Evolutionary conservation across 1,140 invertebrate species (phyloP).

Genomic region (Babylonia areolata): DNA sequence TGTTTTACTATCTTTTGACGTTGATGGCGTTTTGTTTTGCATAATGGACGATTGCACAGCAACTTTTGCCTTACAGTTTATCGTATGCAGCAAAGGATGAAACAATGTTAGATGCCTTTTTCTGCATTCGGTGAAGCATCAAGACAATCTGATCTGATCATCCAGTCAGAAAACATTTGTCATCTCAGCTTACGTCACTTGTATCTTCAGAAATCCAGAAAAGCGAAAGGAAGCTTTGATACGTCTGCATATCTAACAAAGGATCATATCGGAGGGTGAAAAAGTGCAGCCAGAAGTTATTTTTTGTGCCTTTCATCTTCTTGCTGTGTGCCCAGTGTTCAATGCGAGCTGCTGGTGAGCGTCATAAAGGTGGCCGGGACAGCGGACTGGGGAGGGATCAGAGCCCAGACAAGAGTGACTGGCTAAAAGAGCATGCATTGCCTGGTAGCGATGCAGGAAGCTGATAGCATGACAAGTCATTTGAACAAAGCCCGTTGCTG

Average conservation of each 20-base stretch:
- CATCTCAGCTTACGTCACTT: slow-evolving; percentile 3
- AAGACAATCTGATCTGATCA: slow-evolving; percentile 10
- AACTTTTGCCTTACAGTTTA: neutral
- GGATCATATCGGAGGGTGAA: neutral
- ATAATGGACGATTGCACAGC: neutral
- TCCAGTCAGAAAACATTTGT: slow-evolving; percentile 16
- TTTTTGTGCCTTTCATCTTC: slow-evolving; percentile 15
- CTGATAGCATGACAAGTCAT: slow-evolving; percentile 31
- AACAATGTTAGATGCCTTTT: neutral
- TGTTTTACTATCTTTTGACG: slow-evolving; percentile 12
- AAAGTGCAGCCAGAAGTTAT: slow-evolving; percentile 19
- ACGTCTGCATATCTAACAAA: slow-evolving; percentile 23
- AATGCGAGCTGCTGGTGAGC: neutral
- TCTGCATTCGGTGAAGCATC: neutral
- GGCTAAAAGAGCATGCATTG: slow-evolving; percentile 8
- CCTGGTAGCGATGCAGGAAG: neutral
- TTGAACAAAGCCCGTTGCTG: slow-evolving; percentile 25
- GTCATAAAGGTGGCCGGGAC: slow-evolving; percentile 18
- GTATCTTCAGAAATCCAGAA: neutral
- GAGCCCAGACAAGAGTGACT: slow-evolving; percentile 23
- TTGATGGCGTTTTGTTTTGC: slow-evolving; percentile 13
- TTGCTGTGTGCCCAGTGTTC: neutral
- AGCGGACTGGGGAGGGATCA: neutral
- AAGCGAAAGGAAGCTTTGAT: slow-evolving; percentile 27
- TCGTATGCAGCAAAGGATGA: neutral